Percentiles rank a stretch among this genome's conserved stretches.
phyloP scores from a whole-genome alignment of 2,113 vertebrate species.

The Pleuronectes platessa region DNA sequence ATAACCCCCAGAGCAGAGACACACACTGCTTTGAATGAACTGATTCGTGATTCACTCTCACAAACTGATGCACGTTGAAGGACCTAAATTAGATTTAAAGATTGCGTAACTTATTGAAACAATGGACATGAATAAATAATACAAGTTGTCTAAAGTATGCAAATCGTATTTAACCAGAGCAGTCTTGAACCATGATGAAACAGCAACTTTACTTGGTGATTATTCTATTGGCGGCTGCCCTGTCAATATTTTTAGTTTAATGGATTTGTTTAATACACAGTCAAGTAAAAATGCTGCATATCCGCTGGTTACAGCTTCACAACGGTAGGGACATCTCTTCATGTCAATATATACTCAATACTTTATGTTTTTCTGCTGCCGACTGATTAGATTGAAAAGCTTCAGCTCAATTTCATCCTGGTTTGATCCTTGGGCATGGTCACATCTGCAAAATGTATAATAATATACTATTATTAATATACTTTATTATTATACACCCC shows the following conservation, averaged over 20 bases:
- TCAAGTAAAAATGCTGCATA: constrained; percentile 1
- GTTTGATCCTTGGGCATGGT: constrained; percentile 12
- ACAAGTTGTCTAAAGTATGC: neutral
- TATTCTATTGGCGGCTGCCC: neutral
- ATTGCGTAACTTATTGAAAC: neutral
- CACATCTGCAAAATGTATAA: neutral
- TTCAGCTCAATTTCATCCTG: too few species aligned
- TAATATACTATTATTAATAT: too few species aligned
- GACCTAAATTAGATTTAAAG: neutral
- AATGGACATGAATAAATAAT: neutral
- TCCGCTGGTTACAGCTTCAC: neutral
- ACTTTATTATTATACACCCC: too few species aligned
- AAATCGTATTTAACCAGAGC: neutral
- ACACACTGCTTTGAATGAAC: neutral
- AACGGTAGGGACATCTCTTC: neutral
- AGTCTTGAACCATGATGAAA: neutral
- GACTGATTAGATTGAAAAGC: too few species aligned
- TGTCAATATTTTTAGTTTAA: neutral
- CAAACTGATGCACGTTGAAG: neutral
- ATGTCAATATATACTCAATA: neutral
- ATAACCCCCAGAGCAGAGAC: neutral
- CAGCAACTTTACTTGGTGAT: neutral
- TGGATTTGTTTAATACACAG: constrained; percentile 8
- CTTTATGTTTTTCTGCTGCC: neutral
- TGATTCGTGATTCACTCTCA: neutral